Evolutionary conservation across 2,888 invertebrate genomes (phyloP).

Genomic region (Hyles lineata): DNA sequence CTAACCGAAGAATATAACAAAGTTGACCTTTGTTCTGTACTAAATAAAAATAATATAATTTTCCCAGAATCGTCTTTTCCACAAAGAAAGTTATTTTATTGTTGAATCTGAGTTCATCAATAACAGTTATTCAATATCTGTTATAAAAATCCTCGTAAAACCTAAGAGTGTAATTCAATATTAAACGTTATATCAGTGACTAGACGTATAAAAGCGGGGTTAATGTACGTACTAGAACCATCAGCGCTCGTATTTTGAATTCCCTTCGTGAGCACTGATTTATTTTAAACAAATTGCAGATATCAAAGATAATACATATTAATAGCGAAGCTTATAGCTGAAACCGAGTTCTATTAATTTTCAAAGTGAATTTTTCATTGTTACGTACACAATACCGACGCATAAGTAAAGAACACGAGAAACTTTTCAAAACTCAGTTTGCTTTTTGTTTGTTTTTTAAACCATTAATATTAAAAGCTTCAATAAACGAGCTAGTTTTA

Average conservation of each 20-base stretch:
- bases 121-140: constrained; percentile 1
- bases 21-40: neutral
- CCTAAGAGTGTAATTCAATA: constrained; percentile 1
- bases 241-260: constrained; percentile 7
- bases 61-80: neutral
- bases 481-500: constrained; percentile 15
- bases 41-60: no score
- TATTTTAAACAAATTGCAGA: constrained; percentile 1
- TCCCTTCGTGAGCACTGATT: neutral
- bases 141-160: constrained; percentile 24
- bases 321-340: constrained; percentile 7
- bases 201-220: constrained; percentile 20
- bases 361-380: neutral
- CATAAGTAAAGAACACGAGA: constrained; percentile 8
- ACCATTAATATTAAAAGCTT: constrained; percentile 27
- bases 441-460: constrained; percentile 24
- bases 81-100: neutral
- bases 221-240: neutral
- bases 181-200: constrained; percentile 8
- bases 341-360: neutral
- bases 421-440: neutral
- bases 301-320: neutral
- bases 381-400: neutral
- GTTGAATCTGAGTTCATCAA: constrained; percentile 14
- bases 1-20: no score